Evolutionary conservation across 35 echinoderm and acorn worm genomes (phyloP).

Genomic region (Hemicentrotus pulcherrimus): DNA sequence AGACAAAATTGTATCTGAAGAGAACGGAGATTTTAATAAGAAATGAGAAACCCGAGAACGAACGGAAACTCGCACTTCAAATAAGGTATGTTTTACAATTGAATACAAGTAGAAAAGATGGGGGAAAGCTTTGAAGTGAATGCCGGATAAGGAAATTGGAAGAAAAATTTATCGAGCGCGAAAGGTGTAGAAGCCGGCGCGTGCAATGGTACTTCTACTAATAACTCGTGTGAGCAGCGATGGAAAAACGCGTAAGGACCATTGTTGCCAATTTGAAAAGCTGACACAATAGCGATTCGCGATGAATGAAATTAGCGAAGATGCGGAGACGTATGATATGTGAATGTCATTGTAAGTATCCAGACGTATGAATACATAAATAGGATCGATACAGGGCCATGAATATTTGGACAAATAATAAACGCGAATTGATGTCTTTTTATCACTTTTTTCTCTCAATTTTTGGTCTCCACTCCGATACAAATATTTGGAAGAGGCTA

Average conservation of each 20-base stretch:
- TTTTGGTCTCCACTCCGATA: not conserved
- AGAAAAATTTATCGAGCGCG: not conserved
- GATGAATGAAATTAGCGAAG: constrained; percentile 44
- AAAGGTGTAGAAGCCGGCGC: constrained; percentile 47
- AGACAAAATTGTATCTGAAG: not conserved
- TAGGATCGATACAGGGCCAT: constrained; percentile 47
- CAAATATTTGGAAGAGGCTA: not conserved
- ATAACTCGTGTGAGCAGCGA: constrained; percentile 27
- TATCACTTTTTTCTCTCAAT: not conserved
- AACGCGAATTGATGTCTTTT: constrained; percentile 37
- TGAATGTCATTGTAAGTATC: constrained; percentile 3
- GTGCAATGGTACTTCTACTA: constrained; percentile 11
- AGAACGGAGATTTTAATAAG: not conserved
- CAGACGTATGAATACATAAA: constrained; percentile 45
- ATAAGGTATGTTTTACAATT: not conserved
- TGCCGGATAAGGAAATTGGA: not conserved
- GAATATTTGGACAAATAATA: constrained; percentile 53
- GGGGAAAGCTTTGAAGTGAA: not conserved
- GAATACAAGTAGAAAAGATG: not conserved
- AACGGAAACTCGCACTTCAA: not conserved
- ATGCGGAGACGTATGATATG: constrained; percentile 36
- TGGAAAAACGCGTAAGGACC: not conserved
- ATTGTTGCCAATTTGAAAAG: constrained; percentile 23
- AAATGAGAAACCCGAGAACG: not conserved
- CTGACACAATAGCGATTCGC: not conserved